Evolutionary conservation across 2,797 vertebrate genomes (phyloP), one percentile per base, ranked within the genome.

Genomic region (Florisuga fusca): DNA sequence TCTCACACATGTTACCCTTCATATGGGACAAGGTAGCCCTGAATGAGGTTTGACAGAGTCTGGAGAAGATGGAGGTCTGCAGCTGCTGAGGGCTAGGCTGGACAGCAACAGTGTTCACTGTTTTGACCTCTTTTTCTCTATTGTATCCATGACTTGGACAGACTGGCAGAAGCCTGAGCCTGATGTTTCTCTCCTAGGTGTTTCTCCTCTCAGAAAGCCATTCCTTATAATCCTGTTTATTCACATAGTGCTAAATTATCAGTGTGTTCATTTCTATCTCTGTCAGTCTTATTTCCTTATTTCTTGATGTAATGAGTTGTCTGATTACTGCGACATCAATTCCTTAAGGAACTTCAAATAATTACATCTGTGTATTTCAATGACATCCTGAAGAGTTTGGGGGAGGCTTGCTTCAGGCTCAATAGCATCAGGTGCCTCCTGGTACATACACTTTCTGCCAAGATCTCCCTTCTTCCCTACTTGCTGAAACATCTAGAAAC

Each of bases 261-360:
- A 94, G 84, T 97, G 96, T 95, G 96, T 91, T 98, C 95, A 48
- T 96, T 97, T 97, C 96, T 96, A 93, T 96, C 95, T 87, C 83
- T 96, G 97, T 96, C 96, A 97, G 96, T 98, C 96, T 97, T 96
- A 94, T 91, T 97, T 96, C 89, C 88, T 97, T 95, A 97, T 96
- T 97, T 96, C 96, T 98, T 96, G 96, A 96, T 98, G 95, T 97
- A 98, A 97, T 95, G 97, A 97, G 91, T 97, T 97, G 94, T 97
- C 97, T 98, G 98, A 98, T 98, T 97, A 98, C 90, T 94, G 96
- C 68, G 9, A 95, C 96, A 98, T 96, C 96, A 97, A 96, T 97
- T 96, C 93, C 95, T 96, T 69, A 84, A 94, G 91, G 89, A 96
- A 94, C 89, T 96, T 94, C 83, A 96, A 88, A 96, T 96, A 96